Evolutionary conservation across 2,888 invertebrate genomes (phyloP).

Genomic region (Capitulum mitella): DNA sequence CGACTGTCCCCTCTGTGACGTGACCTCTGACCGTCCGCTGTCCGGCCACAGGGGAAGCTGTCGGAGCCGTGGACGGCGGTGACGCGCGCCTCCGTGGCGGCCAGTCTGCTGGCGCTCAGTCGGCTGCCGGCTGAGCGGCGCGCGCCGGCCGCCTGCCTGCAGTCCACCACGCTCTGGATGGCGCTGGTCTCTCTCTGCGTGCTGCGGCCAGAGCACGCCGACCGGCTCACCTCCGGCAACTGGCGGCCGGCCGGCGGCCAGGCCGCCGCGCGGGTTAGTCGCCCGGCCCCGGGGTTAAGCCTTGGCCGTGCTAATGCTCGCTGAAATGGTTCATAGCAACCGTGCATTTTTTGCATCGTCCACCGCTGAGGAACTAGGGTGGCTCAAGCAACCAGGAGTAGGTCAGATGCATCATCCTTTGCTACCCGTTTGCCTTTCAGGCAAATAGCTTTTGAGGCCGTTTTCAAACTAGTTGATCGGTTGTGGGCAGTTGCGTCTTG

Average conservation of each 20-base stretch:
- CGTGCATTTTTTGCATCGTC: no score
- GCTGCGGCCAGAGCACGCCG: slow-evolving; percentile 82
- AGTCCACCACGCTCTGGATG: slow-evolving; percentile 80
- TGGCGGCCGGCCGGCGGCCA: slow-evolving; percentile 54
- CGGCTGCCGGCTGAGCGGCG: slow-evolving; percentile 68
- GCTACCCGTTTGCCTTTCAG: no score
- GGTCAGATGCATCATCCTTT: no score
- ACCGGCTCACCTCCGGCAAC: slow-evolving; percentile 66
- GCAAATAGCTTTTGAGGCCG: no score
- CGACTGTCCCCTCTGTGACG: slow-evolving; percentile 76
- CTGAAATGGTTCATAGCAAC: no score
- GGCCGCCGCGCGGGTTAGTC: slow-evolving; percentile 38
- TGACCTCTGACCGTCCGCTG: slow-evolving; percentile 57
- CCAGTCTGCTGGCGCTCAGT: slow-evolving; percentile 74
- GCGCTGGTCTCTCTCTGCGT: slow-evolving; percentile 88
- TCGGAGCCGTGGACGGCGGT: slow-evolving; percentile 77
- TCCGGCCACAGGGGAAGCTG: slow-evolving; percentile 65
- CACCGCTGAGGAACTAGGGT: no score
- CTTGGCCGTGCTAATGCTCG: no score
- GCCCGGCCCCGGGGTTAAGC: no score
- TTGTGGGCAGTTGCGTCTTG: no score
- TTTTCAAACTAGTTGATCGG: no score
- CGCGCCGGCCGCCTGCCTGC: slow-evolving; percentile 66
- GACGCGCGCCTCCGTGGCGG: slow-evolving; percentile 79
- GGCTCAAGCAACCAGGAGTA: no score